phyloP scores from a whole-genome alignment of 2,797 vertebrate genomes.

The Ibycter americanus region DNA sequence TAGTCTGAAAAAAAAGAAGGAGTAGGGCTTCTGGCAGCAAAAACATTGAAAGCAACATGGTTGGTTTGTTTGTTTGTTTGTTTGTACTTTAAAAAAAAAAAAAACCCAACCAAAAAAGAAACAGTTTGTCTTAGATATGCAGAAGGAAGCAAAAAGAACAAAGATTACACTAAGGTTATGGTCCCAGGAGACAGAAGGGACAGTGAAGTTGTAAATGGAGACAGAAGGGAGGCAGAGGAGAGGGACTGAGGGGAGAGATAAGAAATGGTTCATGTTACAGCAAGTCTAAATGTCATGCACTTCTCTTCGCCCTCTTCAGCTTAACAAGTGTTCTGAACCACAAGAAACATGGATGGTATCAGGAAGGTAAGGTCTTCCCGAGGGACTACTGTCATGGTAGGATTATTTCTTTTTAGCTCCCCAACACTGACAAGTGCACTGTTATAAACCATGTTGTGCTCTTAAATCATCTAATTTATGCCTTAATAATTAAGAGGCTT shows the following conservation, averaged over 20 bases:
- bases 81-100: no score
- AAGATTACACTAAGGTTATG: conserved; percentile 32
- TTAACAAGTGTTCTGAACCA: conserved; percentile 57
- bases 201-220: conserved; percentile 56
- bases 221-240: conserved; percentile 16
- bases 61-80: no score
- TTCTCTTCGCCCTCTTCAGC: conserved; percentile 10
- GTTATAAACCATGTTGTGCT: not conserved
- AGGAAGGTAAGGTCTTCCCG: conserved; percentile 3
- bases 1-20: not conserved
- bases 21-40: not conserved
- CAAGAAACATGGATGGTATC: conserved; percentile 35
- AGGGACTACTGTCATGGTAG: not conserved
- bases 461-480: not conserved
- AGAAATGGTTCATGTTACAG: conserved; percentile 58
- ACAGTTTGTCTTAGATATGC: not conserved
- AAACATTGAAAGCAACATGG: not conserved
- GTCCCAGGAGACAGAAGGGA: conserved; percentile 36
- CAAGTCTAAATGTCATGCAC: conserved; percentile 50
- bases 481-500: conserved; percentile 18
- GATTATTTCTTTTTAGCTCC: conserved; percentile 2
- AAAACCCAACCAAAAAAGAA: not conserved
- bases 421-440: not conserved
- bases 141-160: conserved; percentile 8
- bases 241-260: conserved; percentile 48